phyloP scores from a whole-genome alignment of 2,113 vertebrate genomes.

The Hoplias malabaricus region DNA sequence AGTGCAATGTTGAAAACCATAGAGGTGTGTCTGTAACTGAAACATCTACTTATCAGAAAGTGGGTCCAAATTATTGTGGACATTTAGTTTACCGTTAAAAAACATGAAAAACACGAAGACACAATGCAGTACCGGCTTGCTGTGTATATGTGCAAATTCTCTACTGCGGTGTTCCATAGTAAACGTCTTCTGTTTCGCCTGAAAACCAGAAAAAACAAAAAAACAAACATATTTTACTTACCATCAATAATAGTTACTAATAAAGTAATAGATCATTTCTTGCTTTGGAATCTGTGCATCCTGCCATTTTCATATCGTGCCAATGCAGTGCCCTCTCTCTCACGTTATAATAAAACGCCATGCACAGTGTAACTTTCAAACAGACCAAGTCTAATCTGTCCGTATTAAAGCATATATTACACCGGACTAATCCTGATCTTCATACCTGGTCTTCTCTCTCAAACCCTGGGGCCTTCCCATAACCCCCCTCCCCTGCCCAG shows the following conservation, averaged over 20 bases:
- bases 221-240: background rate
- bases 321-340: no score
- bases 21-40: no score
- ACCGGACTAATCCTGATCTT: no score
- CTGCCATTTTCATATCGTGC: no score
- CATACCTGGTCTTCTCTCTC: slow-evolving; percentile 94
- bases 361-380: no score
- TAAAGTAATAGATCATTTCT: no score
- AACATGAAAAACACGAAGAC: background rate
- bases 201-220: slow-evolving; percentile 44
- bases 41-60: background rate
- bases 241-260: background rate
- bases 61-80: background rate
- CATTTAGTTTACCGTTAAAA: no score
- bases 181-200: slow-evolving; percentile 91
- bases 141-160: slow-evolving; percentile 84
- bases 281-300: no score
- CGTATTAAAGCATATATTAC: no score
- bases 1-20: no score
- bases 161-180: slow-evolving; percentile 85
- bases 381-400: no score
- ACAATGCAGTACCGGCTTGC: slow-evolving; percentile 84
- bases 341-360: no score
- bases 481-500: slow-evolving; percentile 80
- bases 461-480: slow-evolving; percentile 93